These are phyloP conservation scores for Eumerus sabulonum DNA, from an alignment of 2,888 invertebrate genomes.

Conservation along the genomic window DNA sequence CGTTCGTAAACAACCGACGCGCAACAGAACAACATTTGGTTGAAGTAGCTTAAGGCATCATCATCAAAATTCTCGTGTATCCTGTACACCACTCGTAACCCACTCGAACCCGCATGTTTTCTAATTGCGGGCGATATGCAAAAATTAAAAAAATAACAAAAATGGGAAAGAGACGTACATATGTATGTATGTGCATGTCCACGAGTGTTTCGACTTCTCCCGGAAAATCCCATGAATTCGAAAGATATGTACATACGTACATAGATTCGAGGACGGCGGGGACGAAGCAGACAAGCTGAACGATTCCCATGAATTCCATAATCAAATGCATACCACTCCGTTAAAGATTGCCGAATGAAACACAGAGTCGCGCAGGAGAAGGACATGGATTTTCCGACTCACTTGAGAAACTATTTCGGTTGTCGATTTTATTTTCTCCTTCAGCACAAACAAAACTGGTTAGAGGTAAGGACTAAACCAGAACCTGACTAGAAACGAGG, in stretches of 20 bases:
- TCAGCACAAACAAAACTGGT: constrained; percentile 14
- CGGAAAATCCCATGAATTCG: background rate
- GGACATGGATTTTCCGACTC: constrained; percentile 33
- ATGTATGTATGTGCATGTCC: constrained; percentile 13
- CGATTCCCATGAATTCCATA: constrained; percentile 30
- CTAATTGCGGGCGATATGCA: constrained; percentile 21
- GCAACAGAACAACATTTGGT: constrained; percentile 15
- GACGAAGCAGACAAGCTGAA: constrained; percentile 21
- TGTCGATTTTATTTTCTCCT: constrained; percentile 17
- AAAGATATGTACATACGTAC: too few species aligned
- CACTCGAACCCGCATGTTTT: constrained; percentile 52
- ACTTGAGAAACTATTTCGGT: constrained; percentile 53
- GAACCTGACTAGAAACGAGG: background rate
- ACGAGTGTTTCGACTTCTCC: constrained; percentile 17
- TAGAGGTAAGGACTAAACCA: background rate
- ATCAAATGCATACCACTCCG: constrained; percentile 35
- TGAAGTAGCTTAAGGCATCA: constrained; percentile 42
- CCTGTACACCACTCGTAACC: constrained; percentile 13
- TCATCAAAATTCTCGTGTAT: constrained; percentile 4
- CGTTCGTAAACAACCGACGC: background rate
- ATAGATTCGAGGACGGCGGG: constrained; percentile 23
- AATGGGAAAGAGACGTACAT: too few species aligned
- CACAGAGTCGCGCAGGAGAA: background rate
- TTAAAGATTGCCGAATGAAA: constrained; percentile 6
- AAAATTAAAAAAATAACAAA: too few species aligned